Evolutionary conservation across 2,113 vertebrate species (phyloP).

Genomic region (Grammomys surdaster): DNA sequence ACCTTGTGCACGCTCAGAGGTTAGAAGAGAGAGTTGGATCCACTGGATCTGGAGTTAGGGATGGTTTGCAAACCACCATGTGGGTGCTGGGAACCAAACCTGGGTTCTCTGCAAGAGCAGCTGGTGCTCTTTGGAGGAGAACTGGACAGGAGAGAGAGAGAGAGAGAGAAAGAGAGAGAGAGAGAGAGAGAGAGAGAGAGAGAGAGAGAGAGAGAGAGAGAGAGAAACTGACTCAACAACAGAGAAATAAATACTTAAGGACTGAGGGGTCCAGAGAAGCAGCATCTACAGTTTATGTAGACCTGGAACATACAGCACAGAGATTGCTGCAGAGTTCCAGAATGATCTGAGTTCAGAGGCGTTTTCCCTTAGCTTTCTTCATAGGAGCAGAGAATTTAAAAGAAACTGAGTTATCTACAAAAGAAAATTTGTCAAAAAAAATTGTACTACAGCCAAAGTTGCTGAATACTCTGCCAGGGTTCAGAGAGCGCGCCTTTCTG

Average conservation of each 20-base stretch:
- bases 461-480: neutral
- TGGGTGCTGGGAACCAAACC: neutral
- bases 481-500: neutral
- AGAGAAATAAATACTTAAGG: neutral
- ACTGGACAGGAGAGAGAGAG: neutral
- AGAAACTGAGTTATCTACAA: neutral
- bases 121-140: neutral
- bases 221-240: neutral
- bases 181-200: neutral
- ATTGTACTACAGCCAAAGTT: neutral
- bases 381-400: neutral
- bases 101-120: neutral
- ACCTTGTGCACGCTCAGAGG: neutral
- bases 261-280: neutral
- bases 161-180: too few species aligned
- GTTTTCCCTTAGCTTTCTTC: neutral
- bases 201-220: neutral
- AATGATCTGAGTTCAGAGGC: neutral
- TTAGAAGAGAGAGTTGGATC: neutral
- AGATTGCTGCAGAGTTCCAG: neutral
- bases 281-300: neutral
- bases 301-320: neutral
- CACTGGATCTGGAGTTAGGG: neutral
- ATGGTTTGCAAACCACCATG: neutral
- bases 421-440: slow-evolving; percentile 22